These are phyloP conservation scores for Plagodis dolabraria DNA, from an alignment of 2,888 invertebrate species.

Conservation along the genomic window DNA sequence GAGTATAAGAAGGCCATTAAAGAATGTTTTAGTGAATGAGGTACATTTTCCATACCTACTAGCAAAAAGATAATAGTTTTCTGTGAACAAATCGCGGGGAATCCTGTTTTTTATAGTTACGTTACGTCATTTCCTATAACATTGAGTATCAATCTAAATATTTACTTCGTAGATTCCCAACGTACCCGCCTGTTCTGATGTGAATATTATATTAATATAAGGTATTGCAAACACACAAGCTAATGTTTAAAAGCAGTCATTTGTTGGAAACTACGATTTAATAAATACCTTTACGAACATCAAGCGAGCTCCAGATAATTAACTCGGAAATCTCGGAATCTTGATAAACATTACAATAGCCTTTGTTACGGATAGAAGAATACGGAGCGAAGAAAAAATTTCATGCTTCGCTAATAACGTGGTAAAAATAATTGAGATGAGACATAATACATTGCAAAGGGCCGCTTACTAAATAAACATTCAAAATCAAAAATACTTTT, in stretches of 20 bases:
- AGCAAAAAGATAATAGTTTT: too few relatives aligned
- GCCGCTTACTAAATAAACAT: too few relatives aligned
- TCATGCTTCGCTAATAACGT: constrained; percentile 23
- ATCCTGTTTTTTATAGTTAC: too few relatives aligned
- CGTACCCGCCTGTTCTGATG: constrained; percentile 18
- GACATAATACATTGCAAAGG: constrained; percentile 9
- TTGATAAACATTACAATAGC: constrained; percentile 57
- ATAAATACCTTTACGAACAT: not conserved
- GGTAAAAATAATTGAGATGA: constrained; percentile 15
- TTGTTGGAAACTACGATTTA: not conserved
- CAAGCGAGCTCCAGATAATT: constrained; percentile 19
- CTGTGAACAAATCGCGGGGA: too few relatives aligned
- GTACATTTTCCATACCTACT: too few relatives aligned
- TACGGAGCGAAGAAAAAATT: constrained; percentile 32
- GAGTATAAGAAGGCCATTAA: too few relatives aligned
- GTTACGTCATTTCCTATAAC: too few relatives aligned
- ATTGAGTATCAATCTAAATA: too few relatives aligned
- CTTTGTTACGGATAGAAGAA: constrained; percentile 50
- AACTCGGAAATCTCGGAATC: constrained; percentile 45
- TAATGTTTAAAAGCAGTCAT: not conserved
- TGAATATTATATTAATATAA: constrained; percentile 14
- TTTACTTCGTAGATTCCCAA: too few relatives aligned
- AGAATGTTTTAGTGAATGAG: too few relatives aligned
- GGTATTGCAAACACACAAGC: not conserved
- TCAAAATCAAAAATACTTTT: not conserved